phyloP scores from a whole-genome alignment of 2,888 invertebrate genomes.

The Metallyticus violacea region DNA sequence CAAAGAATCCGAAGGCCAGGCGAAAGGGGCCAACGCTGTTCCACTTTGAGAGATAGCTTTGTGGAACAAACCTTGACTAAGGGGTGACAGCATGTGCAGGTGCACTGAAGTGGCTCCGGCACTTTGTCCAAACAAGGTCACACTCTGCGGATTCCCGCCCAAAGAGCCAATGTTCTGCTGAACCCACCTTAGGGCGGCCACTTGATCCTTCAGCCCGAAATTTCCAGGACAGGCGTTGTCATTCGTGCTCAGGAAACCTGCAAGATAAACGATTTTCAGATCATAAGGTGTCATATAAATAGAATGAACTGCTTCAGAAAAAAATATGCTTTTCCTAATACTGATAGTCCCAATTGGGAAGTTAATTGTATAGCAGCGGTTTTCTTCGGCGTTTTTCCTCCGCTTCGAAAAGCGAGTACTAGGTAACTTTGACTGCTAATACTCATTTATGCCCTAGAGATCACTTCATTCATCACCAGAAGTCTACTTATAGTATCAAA shows the following conservation, averaged over 20 bases:
- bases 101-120: conserved; percentile 23
- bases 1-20: conserved; percentile 20
- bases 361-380: too few relatives aligned
- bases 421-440: too few relatives aligned
- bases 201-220: conserved; percentile 57
- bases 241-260: conserved; percentile 59
- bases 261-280: neutral
- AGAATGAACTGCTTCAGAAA: too few relatives aligned
- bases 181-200: conserved; percentile 32
- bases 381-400: too few relatives aligned
- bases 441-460: too few relatives aligned
- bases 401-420: too few relatives aligned
- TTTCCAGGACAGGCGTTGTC: conserved; percentile 63
- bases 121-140: conserved; percentile 24
- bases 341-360: too few relatives aligned
- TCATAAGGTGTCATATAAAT: too few relatives aligned
- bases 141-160: conserved; percentile 13
- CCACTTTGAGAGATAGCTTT: conserved; percentile 75
- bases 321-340: too few relatives aligned
- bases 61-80: conserved; percentile 56
- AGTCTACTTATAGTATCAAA: too few relatives aligned
- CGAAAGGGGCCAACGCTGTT: conserved; percentile 64
- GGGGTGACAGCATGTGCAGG: conserved; percentile 18
- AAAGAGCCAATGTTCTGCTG: conserved; percentile 18
- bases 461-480: too few relatives aligned